Base-by-base conservation (phyloP, 2,113 vertebrate species). In the Acanthochromis polyacanthus region DNA sequence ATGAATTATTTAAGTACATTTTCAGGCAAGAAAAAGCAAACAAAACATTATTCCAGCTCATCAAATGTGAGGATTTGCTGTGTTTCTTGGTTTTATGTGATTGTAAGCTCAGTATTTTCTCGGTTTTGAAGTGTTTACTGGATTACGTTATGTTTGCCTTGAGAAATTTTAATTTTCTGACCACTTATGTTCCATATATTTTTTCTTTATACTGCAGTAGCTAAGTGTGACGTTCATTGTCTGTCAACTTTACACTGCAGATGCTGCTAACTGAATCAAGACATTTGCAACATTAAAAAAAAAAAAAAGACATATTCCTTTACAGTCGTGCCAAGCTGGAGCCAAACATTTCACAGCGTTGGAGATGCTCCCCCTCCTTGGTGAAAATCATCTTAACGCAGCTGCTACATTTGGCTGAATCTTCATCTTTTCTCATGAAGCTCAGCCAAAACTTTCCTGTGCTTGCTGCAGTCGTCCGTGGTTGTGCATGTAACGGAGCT, bases 321-420 rank as follows among this genome's bases (percentile, higher is more conserved):
- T 81, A 43, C 51, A 50, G 58, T 20, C 11, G 30, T 76, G 88
- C 86, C 82, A 88, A 87, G 67, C 76, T 45, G 50, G 76, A 84
- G 59, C 17, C 58, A 50, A 72, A 64, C 74, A 69, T 79, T 74
- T 84, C 76, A 62, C 36, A 84, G 52, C 36, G 7, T 48, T 79
- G 71, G 81, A 80, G 40, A 73, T 6, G 56, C 20, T 28, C 30
- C 32, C 32, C 32, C 25, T 81, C 76, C 32, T 74, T 19, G 65
- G 78, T 81, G 56, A 72, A 78, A 85, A 78, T 71, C 77, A 75
- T 75, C 56, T 83, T 78, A 45, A 80, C 50, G 57, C 90, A 90
- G 87, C 78, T 89, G 89, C 73, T 83, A 63, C 63, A 76, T 88
- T 89, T 90, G 87, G 87, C 87, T 67, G 59, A 82, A 43, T 87